Evolutionary conservation across 35 echinoderm and acorn worm genomes (phyloP).

Genomic region (Nesometra sesokonis): DNA sequence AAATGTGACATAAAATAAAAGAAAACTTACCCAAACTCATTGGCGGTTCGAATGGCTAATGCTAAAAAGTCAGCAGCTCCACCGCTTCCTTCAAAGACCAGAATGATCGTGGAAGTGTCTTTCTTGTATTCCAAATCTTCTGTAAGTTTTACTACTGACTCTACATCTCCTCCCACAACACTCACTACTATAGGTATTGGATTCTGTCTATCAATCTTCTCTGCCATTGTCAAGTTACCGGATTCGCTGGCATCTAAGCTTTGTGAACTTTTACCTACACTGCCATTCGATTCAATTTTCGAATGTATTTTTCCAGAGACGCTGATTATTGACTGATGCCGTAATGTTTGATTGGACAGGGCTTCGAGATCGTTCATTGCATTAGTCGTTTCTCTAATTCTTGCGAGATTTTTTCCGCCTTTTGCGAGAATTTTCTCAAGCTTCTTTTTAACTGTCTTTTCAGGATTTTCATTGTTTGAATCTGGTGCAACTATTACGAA

Average conservation of each 20-base stretch:
- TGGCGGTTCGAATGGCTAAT: neutral
- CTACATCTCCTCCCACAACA: neutral
- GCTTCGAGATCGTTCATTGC: neutral
- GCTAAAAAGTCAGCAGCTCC: neutral
- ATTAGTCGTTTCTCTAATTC: neutral
- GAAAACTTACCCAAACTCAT: neutral
- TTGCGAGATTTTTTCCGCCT: neutral
- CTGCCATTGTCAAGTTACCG: neutral
- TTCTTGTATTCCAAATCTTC: neutral
- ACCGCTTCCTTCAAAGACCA: neutral
- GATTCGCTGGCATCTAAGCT: neutral
- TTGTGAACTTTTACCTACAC: too few species aligned
- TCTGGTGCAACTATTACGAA: neutral
- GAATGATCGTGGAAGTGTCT: neutral
- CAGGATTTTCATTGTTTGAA: neutral
- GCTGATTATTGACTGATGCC: neutral
- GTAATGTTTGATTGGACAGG: neutral
- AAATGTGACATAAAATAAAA: too few species aligned
- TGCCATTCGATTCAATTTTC: too few species aligned
- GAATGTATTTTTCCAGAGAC: too few species aligned
- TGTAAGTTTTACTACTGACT: neutral
- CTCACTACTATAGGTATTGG: neutral
- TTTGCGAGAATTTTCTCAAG: neutral
- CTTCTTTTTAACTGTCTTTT: neutral
- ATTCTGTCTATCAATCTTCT: neutral